Evolutionary conservation across 2,113 vertebrate genomes (phyloP), one percentile per base, ranked within the genome.

Genomic region (Fulica atra): DNA sequence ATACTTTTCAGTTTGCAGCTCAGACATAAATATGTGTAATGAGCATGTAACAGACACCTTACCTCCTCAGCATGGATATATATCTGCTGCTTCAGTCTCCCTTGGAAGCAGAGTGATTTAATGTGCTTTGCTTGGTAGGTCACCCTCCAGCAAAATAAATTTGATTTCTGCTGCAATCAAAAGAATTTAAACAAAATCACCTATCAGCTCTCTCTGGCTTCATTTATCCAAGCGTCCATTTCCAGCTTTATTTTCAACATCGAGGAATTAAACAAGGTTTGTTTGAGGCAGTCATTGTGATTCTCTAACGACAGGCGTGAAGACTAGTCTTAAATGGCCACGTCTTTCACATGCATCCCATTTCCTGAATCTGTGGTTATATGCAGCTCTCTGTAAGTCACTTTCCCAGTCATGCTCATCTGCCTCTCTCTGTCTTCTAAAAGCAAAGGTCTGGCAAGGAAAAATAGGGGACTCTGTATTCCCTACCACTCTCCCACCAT

Each of bases 21-120:
- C 51, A 90, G 86, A 86, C 85, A 95, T 88, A 96, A 96, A 95
- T 96, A 96, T 26, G 76, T 94, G 92, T 89, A 96, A 96, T 90
- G 92, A 90, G 83, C 73, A 36, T 64, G 64, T 94, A 96, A 81
- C 63, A 95, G 90, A 89, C 89, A 88, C 66, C 90, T 86, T 92
- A 64, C 79, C 89, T 93, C 78, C 63, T 56, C 54, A 81, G 90
- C 82, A 21, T 13, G 59, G 85, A 88, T 91, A 81, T 88, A 17
- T 69, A 94, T 86, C 93, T 90, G 59, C 81, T 86, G 81, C 82
- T 63, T 88, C 80, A 46, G 20, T 54, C 72, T 92, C 85, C 93
- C 88, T 69, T 81, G 68, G 85, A 96, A 93, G 71, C 74, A 93
- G n/a, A 76, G 66, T 92, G 94, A 96, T 94, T 96, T 96, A 93